Percentiles rank a stretch among this genome's conserved stretches.
Conservation (phyloP, 2,797 vertebrate species). For the Trematomus bernacchii region DNA sequence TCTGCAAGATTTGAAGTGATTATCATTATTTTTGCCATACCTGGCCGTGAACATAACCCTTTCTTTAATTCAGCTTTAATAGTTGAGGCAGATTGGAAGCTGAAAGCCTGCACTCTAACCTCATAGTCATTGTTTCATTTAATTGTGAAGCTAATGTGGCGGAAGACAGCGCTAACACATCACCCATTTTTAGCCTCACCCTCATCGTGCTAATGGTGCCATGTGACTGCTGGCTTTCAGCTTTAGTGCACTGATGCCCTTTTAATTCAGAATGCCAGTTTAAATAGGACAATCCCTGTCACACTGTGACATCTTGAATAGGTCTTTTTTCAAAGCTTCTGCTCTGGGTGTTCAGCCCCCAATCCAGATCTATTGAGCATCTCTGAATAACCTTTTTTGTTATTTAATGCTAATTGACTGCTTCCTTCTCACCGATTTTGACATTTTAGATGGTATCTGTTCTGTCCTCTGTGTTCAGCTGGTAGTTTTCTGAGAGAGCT, state of each 20-base stretch:
- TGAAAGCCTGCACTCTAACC: constrained; percentile 37
- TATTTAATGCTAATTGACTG: constrained; percentile 21
- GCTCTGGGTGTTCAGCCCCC: not conserved
- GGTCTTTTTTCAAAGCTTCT: not conserved
- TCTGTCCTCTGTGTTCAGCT: constrained; percentile 44
- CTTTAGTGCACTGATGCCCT: constrained; percentile 8
- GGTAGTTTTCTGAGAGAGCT: constrained; percentile 32
- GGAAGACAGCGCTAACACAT: constrained; percentile 11
- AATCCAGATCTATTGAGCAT: constrained; percentile 25
- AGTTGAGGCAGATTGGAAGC: not conserved
- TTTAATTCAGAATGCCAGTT: constrained; percentile 30
- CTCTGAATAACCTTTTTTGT: constrained; percentile 13
- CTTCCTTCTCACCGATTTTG: not conserved
- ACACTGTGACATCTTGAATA: constrained; percentile 7
- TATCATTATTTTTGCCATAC: no score
- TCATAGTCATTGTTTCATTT: constrained; percentile 13
- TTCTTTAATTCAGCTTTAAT: no score
- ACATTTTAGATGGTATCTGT: constrained; percentile 12
- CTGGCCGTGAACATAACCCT: no score
- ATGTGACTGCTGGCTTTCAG: constrained; percentile 20
- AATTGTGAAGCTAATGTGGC: not conserved
- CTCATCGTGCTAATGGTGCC: constrained; percentile 22
- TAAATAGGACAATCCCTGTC: constrained; percentile 17
- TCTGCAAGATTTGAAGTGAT: not conserved
- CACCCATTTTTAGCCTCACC: constrained; percentile 11